Conservation (phyloP, 2,113 vertebrate species). For the Tupaia chinensis region DNA sequence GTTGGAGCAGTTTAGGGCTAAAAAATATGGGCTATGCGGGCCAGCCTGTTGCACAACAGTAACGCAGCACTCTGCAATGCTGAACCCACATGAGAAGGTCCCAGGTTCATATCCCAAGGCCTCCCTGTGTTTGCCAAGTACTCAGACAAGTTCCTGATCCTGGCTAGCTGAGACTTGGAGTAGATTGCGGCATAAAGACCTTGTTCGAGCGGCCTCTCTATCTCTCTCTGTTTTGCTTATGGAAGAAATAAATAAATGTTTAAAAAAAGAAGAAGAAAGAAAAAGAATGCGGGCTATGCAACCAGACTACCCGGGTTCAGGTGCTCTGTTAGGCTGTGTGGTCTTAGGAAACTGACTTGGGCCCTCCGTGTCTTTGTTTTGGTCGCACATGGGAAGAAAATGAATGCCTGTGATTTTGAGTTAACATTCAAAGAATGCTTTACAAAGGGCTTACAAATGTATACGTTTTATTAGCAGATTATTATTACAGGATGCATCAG, state of each 20-base stretch:
- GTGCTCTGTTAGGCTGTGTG: neutral
- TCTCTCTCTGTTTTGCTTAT: no score
- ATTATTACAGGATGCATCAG: neutral
- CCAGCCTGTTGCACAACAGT: no score
- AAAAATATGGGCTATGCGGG: no score
- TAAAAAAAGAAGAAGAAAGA: neutral
- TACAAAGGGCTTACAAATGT: neutral
- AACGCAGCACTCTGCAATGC: no score
- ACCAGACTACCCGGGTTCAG: neutral
- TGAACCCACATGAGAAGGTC: no score
- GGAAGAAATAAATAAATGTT: no score
- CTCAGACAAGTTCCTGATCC: no score
- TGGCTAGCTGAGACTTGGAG: no score
- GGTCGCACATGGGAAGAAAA: neutral
- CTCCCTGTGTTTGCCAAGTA: no score
- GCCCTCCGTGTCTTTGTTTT: conserved; percentile 1
- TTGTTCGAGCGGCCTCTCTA: no score
- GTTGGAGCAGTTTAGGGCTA: neutral
- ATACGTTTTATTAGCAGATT: neutral
- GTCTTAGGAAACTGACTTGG: conserved; percentile 1
- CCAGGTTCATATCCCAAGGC: no score
- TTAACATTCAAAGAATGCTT: neutral
- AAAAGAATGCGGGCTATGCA: neutral
- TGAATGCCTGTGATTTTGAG: neutral
- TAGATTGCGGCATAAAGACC: no score